These are phyloP conservation scores for Setophaga coronata DNA, from an alignment of 2,113 vertebrate species.

Conservation along the genomic window DNA sequence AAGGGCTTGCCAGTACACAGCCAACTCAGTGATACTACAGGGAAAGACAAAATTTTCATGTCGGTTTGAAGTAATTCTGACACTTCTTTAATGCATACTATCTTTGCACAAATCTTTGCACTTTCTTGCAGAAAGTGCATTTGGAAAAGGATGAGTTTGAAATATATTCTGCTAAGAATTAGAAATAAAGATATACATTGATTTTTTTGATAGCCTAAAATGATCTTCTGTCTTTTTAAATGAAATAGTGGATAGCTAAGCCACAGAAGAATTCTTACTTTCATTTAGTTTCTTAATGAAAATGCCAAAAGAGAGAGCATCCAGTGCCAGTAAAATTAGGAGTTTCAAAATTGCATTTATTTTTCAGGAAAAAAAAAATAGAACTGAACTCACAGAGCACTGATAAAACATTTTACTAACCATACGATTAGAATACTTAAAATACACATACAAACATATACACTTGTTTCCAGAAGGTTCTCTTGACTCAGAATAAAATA, in stretches of 20 bases:
- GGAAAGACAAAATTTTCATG: not conserved
- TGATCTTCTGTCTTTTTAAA: not conserved
- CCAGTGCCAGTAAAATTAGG: not conserved
- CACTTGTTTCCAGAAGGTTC: not conserved
- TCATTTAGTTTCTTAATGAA: not conserved
- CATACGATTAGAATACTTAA: not conserved
- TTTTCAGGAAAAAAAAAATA: not conserved
- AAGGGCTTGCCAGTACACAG: not conserved
- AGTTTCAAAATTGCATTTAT: not conserved
- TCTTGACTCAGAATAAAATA: not conserved
- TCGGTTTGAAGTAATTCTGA: not conserved
- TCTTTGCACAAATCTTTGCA: not conserved
- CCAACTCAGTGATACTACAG: not conserved
- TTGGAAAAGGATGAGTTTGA: not conserved
- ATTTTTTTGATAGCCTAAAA: not conserved
- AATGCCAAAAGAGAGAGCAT: not conserved
- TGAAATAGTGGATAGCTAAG: not conserved
- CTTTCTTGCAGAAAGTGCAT: not conserved
- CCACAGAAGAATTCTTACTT: not conserved
- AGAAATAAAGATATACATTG: not conserved
- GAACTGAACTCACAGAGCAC: not conserved
- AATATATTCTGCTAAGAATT: not conserved
- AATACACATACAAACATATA: not conserved
- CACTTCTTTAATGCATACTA: not conserved
- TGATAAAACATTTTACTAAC: not conserved